Conservation (phyloP, 2,113 vertebrate species). For the Daphoenositta chrysoptera region DNA sequence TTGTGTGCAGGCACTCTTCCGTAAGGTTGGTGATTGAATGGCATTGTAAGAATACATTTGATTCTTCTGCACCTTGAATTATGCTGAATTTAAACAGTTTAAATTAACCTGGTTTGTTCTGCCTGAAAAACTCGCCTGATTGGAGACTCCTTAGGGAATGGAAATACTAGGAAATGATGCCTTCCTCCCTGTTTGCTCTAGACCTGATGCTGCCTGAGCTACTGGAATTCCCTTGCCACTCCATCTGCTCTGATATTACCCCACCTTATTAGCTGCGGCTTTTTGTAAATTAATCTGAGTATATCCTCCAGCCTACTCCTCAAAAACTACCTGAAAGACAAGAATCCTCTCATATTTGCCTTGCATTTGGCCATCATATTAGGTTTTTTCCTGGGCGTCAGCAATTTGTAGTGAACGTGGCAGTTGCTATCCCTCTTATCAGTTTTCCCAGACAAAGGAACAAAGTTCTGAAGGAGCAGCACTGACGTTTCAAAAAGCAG, state of each 20-base stretch:
- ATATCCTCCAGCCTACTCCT: neutral
- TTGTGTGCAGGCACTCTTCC: neutral
- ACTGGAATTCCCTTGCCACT: neutral
- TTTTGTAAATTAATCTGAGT: neutral
- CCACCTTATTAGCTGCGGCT: neutral
- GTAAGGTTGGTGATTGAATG: neutral
- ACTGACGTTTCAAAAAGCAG: conserved; percentile 35
- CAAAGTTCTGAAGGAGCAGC: conserved; percentile 48
- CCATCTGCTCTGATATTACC: neutral
- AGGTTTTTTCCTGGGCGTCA: neutral
- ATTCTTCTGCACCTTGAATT: neutral
- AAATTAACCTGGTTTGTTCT: neutral
- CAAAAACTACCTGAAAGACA: neutral
- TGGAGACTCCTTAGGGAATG: neutral
- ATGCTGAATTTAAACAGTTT: neutral
- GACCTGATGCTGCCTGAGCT: neutral
- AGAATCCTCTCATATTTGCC: neutral
- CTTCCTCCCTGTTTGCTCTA: neutral
- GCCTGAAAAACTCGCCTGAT: neutral
- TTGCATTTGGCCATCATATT: neutral
- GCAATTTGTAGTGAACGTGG: neutral
- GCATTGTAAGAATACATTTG: neutral
- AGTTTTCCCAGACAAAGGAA: conserved; percentile 14
- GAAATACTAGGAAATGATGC: neutral
- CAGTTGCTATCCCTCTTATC: conserved; percentile 44